These are phyloP conservation scores for Anastatus disparis DNA, from an alignment of 1,140 invertebrate species.

Conservation along the genomic window DNA sequence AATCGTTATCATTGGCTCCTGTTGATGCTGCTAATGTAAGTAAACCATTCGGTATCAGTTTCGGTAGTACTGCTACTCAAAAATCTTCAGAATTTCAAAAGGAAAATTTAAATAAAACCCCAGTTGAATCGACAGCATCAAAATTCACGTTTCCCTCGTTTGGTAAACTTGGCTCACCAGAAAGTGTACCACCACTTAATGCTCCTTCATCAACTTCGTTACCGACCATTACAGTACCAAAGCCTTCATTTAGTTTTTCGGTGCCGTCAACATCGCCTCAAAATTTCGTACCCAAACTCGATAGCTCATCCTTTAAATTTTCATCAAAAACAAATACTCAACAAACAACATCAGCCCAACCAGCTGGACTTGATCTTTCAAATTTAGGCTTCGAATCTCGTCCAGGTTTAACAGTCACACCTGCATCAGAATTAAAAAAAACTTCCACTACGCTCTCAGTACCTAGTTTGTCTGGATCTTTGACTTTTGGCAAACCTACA, in stretches of 20 bases:
- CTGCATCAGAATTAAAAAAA: not conserved
- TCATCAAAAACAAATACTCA: not conserved
- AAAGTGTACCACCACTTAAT: not conserved
- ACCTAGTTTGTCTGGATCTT: not conserved
- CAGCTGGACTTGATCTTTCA: not conserved
- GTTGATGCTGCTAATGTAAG: too few species aligned
- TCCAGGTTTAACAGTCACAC: not conserved
- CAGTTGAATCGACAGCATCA: not conserved
- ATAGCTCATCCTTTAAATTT: slow-evolving; percentile 18
- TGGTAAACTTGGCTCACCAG: not conserved
- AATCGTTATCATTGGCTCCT: too few species aligned
- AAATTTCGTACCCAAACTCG: not conserved
- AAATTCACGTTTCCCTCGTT: not conserved
- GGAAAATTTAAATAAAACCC: not conserved
- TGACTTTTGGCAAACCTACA: not conserved
- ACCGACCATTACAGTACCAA: not conserved
- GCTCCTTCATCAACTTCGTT: not conserved
- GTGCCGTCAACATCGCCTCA: not conserved
- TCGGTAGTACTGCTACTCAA: not conserved
- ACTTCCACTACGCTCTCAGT: not conserved
- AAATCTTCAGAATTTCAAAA: not conserved
- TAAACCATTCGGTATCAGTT: not conserved
- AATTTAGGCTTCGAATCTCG: not conserved
- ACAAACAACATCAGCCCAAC: not conserved
- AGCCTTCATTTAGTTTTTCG: slow-evolving; percentile 14